These are phyloP conservation scores for Microcebus murinus DNA, from an alignment of 2,113 vertebrate species.

Conservation along the genomic window DNA sequence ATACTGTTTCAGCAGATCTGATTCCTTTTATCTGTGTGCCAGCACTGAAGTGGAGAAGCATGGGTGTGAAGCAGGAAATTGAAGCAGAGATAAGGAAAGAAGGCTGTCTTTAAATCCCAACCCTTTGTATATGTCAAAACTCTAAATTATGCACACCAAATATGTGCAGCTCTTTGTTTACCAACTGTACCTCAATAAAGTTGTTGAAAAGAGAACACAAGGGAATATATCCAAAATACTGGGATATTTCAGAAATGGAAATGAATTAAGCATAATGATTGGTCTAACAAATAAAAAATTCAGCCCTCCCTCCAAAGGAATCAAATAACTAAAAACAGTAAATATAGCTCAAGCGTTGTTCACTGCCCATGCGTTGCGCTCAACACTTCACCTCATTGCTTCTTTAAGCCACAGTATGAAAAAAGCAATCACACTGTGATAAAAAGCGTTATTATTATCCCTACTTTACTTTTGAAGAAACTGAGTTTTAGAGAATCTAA, in stretches of 20 bases:
- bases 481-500: not conserved
- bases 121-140: not conserved
- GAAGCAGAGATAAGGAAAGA: not conserved
- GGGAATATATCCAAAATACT: not conserved
- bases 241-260: conserved; percentile 32
- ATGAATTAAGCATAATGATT: not conserved
- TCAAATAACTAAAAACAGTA: not conserved
- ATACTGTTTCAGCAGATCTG: not conserved
- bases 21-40: not conserved
- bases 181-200: not conserved
- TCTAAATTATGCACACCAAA: not conserved
- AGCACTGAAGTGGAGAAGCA: not conserved
- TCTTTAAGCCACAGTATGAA: not conserved
- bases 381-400: not conserved
- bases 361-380: not conserved
- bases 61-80: not conserved
- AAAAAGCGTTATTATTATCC: not conserved
- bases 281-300: not conserved
- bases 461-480: conserved; percentile 3
- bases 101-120: not conserved
- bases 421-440: not conserved
- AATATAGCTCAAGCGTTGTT: not conserved
- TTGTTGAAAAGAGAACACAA: not conserved
- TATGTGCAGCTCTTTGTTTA: not conserved
- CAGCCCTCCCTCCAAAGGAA: not conserved